phyloP scores from a whole-genome alignment of 2,888 invertebrate genomes.

The Acleris sparsana region DNA sequence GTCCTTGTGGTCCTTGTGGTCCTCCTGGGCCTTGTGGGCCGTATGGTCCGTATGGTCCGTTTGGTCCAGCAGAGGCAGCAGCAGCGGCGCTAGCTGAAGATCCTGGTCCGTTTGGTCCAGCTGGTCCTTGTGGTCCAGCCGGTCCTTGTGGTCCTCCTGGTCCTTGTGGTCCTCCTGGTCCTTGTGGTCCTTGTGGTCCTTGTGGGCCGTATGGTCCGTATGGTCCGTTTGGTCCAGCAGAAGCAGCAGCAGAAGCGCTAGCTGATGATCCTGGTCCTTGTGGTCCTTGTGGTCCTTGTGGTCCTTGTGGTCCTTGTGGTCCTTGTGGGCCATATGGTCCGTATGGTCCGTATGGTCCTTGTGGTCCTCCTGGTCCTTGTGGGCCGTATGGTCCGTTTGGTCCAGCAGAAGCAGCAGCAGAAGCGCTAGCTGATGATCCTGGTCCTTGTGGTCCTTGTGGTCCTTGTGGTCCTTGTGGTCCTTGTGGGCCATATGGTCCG shows the following conservation, averaged over 20 bases:
- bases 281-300: constrained; percentile 11
- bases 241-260: not conserved
- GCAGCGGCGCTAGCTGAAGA: constrained; percentile 7
- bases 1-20: constrained; percentile 5
- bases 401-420: not conserved
- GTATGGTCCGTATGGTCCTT: constrained; percentile 22
- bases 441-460: constrained; percentile 12
- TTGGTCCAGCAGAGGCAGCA: not conserved
- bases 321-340: constrained; percentile 16
- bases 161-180: not conserved
- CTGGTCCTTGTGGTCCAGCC: not conserved
- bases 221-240: constrained; percentile 6
- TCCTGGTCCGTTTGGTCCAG: constrained; percentile 8
- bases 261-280: not conserved
- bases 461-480: not conserved
- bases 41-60: constrained; percentile 25
- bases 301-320: not conserved
- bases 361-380: not conserved
- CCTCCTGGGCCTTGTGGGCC: not conserved
- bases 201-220: constrained; percentile 12
- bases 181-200: constrained; percentile 13
- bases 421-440: constrained; percentile 1
- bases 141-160: no score
- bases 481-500: not conserved
- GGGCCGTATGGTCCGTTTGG: constrained; percentile 4